These are phyloP conservation scores for Phylloscopus whistleri DNA, from an alignment of 2,113 vertebrate species.

Conservation along the genomic window DNA sequence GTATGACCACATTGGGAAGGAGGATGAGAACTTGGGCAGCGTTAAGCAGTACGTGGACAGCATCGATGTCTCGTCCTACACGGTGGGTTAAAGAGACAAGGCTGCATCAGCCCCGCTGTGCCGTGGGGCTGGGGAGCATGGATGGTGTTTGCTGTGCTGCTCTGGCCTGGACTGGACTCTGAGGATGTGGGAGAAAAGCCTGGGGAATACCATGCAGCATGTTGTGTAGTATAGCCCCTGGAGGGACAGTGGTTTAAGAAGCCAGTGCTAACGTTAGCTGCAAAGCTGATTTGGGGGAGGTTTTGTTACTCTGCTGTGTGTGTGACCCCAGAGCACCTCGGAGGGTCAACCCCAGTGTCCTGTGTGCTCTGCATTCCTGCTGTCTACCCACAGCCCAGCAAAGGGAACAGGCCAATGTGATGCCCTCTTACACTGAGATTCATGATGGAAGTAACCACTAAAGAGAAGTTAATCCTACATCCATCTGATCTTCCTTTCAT, in stretches of 20 bases:
- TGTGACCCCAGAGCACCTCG: not conserved
- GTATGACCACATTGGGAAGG: constrained; percentile 92
- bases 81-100: constrained; percentile 66
- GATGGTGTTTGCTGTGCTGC: not conserved
- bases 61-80: constrained; percentile 93
- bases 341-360: not conserved
- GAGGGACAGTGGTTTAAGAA: not conserved
- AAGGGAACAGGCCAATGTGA: not conserved
- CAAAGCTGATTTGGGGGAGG: not conserved
- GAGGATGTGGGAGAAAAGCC: not conserved
- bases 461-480: not conserved
- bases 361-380: fast-evolving
- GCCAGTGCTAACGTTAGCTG: not conserved
- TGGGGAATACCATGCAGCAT: not conserved
- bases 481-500: not conserved
- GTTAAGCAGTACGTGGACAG: constrained; percentile 96
- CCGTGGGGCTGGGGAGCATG: fast-evolving
- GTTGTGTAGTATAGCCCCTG: not conserved
- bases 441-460: not conserved
- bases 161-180: not conserved
- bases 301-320: not conserved
- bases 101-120: not conserved
- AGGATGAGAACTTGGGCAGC: constrained; percentile 93
- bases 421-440: not conserved
- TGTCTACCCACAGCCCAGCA: not conserved